A percentile compares a stretch with the other conserved stretches of the same genome.
Evolutionary conservation across 2,888 invertebrate species (phyloP).

Genomic region (Campoplex capitator): DNA sequence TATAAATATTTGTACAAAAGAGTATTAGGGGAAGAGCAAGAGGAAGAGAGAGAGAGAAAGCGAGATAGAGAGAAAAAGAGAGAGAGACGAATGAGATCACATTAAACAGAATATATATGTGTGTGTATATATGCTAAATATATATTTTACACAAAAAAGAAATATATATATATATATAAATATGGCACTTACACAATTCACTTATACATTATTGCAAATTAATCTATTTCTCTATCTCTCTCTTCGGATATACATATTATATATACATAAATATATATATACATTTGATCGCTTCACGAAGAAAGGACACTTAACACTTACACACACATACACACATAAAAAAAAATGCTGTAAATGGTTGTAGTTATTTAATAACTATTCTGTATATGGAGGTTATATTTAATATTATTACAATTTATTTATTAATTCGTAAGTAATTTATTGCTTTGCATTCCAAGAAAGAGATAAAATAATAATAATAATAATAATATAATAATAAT

Average conservation of each 20-base stretch:
- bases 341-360: constrained; percentile 80
- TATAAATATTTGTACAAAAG: constrained; percentile 84
- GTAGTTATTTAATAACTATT: constrained; percentile 82
- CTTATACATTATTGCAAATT: constrained; percentile 75
- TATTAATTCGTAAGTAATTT: constrained; percentile 82
- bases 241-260: constrained; percentile 42
- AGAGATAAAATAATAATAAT: constrained; percentile 61
- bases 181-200: constrained; percentile 43
- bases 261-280: constrained; percentile 65
- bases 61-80: constrained; percentile 61
- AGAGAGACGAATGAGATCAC: constrained; percentile 59
- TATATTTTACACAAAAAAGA: constrained; percentile 63
- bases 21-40: constrained; percentile 73
- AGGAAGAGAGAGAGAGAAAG: constrained; percentile 66
- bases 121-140: constrained; percentile 35
- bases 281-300: constrained; percentile 67
- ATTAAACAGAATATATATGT: constrained; percentile 64
- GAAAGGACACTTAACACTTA: constrained; percentile 72
- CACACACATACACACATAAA: constrained; percentile 51
- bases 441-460: constrained; percentile 83
- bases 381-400: constrained; percentile 79
- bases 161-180: constrained; percentile 69
- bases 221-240: constrained; percentile 77
- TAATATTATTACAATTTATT: constrained; percentile 79
- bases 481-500: constrained; percentile 59